Conservation (phyloP, 2,888 invertebrate species). For the Polyommatus iphigenia region DNA sequence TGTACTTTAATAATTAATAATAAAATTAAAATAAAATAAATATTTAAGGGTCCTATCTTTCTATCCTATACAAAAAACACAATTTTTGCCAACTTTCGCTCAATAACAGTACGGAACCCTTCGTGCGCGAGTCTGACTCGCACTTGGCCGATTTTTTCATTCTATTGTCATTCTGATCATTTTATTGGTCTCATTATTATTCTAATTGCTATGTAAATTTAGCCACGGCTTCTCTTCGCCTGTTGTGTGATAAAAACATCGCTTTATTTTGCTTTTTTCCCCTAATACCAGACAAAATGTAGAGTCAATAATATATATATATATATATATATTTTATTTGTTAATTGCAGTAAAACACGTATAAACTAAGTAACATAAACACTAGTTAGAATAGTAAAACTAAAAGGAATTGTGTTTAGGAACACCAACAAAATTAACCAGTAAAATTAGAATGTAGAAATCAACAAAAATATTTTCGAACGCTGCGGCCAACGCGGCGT, state of each 20-base stretch:
- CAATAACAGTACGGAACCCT: no score
- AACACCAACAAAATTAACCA: not conserved
- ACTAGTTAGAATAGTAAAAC: not conserved
- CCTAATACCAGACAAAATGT: not conserved
- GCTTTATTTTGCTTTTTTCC: not conserved
- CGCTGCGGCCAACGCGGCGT: not conserved
- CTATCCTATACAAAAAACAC: no score
- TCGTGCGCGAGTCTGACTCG: no score
- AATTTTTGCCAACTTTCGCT: no score
- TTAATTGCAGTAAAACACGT: not conserved
- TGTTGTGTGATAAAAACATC: not conserved
- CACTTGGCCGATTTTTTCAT: not conserved
- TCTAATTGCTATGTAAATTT: constrained; percentile 3
- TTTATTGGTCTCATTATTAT: constrained; percentile 11
- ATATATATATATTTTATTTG: not conserved
- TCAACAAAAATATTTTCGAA: not conserved
- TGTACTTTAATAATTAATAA: no score
- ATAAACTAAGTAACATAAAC: not conserved
- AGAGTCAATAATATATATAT: no score
- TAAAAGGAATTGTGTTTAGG: not conserved
- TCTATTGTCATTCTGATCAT: constrained; percentile 13
- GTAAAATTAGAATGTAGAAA: constrained; percentile 4
- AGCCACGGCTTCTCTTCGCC: not conserved
- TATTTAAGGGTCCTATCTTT: no score
- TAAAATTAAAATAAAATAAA: no score